phyloP scores from a whole-genome alignment of 2,797 vertebrate genomes.

The Enteromius afrohamiltoni region DNA sequence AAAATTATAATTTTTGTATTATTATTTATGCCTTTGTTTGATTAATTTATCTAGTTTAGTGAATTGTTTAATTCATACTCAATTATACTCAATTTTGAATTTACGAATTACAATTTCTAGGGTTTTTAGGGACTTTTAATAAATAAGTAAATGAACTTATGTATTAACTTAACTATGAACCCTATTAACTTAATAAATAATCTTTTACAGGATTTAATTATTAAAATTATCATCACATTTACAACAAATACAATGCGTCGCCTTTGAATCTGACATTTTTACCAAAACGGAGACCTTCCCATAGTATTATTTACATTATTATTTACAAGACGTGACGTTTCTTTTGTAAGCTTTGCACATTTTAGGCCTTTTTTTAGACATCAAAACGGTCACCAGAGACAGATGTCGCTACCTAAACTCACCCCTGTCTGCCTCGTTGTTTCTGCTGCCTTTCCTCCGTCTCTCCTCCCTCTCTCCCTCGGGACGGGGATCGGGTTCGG shows the following conservation, averaged over 20 bases:
- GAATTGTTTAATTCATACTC: not conserved
- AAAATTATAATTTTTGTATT: not conserved
- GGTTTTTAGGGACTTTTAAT: not conserved
- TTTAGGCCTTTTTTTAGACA: too few relatives aligned
- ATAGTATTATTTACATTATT: too few relatives aligned
- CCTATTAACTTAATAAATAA: too few relatives aligned
- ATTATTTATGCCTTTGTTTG: not conserved
- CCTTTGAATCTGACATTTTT: too few relatives aligned
- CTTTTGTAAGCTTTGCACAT: too few relatives aligned
- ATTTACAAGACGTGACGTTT: too few relatives aligned
- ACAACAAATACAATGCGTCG: not conserved
- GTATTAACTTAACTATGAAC: too few relatives aligned
- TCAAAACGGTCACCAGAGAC: not conserved
- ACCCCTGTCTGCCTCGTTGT: constrained; percentile 87
- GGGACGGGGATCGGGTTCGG: constrained; percentile 87
- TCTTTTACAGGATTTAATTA: not conserved
- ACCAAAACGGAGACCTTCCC: too few relatives aligned
- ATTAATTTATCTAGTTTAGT: not conserved
- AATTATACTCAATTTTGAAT: too few relatives aligned
- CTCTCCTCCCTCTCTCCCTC: constrained; percentile 82
- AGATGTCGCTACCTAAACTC: not conserved
- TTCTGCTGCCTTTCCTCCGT: constrained; percentile 81
- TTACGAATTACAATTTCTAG: not conserved
- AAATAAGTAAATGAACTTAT: not conserved
- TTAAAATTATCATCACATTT: not conserved